A percentile compares a stretch with the other conserved stretches of the same genome.
phyloP scores from a whole-genome alignment of 2,888 invertebrate genomes.

The Nomada ruficornis region DNA sequence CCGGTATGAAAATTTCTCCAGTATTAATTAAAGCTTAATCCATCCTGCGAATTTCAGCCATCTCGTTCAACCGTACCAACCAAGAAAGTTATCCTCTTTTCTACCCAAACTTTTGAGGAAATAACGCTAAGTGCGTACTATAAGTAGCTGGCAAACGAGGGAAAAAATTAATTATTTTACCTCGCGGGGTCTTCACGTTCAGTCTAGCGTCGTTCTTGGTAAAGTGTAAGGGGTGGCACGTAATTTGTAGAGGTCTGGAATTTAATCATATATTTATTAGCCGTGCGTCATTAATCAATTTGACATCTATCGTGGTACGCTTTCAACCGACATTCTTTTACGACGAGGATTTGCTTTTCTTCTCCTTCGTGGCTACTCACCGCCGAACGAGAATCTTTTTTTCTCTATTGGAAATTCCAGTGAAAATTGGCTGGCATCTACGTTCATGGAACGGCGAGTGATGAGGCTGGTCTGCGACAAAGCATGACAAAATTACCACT shows the following conservation, averaged over 20 bases:
- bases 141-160: neutral
- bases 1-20: neutral
- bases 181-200: conserved; percentile 8
- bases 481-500: neutral
- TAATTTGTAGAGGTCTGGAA: conserved; percentile 54
- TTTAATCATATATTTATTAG: conserved; percentile 72
- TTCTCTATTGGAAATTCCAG: conserved; percentile 36
- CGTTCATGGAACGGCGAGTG: conserved; percentile 1
- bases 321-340: conserved; percentile 43
- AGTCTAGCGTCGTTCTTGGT: neutral
- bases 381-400: conserved; percentile 26
- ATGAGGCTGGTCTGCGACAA: neutral
- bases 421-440: conserved; percentile 25
- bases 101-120: conserved; percentile 12
- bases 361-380: neutral
- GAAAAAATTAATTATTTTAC: conserved; percentile 51
- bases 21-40: conserved; percentile 24
- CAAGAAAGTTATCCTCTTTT: neutral
- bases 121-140: conserved; percentile 17
- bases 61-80: neutral
- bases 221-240: conserved; percentile 17
- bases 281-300: conserved; percentile 64
- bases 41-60: neutral
- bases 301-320: conserved; percentile 54
- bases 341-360: neutral